Evolutionary conservation across 1,140 invertebrate species (phyloP).

Genomic region (Leptonema lineaticorne): DNA sequence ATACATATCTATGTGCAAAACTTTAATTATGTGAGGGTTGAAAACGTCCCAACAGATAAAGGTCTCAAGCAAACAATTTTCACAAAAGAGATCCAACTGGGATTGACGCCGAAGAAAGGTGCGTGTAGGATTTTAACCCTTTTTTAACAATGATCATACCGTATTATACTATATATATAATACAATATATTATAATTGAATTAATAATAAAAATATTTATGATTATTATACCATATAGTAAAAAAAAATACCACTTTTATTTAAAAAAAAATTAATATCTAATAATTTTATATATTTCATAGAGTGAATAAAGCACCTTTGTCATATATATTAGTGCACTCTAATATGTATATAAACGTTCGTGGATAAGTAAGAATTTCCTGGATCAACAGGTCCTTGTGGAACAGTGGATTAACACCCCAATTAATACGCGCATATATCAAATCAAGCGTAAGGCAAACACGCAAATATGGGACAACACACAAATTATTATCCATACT

Average conservation of each 20-base stretch:
- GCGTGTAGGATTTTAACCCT: too few species aligned
- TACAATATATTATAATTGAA: too few species aligned
- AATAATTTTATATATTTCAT: too few species aligned
- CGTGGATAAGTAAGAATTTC: conserved; percentile 11
- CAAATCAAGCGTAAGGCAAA: conserved; percentile 28
- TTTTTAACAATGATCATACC: too few species aligned
- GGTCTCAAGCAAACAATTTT: not conserved
- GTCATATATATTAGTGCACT: too few species aligned
- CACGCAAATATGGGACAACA: conserved; percentile 26
- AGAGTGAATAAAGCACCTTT: too few species aligned
- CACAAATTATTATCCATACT: conserved; percentile 13
- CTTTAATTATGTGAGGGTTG: conserved; percentile 1
- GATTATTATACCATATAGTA: too few species aligned
- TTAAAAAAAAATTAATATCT: too few species aligned
- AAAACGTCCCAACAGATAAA: not conserved
- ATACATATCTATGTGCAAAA: conserved; percentile 6
- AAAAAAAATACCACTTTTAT: too few species aligned
- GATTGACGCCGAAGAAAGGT: not conserved
- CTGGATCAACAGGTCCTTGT: conserved; percentile 23
- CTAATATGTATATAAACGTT: not conserved
- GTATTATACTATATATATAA: too few species aligned
- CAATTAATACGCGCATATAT: conserved; percentile 30
- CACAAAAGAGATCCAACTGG: too few species aligned
- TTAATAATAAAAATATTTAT: too few species aligned
- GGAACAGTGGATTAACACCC: conserved; percentile 24